Evolutionary conservation across 2,113 vertebrate species (phyloP).

Genomic region (Vidua macroura): DNA sequence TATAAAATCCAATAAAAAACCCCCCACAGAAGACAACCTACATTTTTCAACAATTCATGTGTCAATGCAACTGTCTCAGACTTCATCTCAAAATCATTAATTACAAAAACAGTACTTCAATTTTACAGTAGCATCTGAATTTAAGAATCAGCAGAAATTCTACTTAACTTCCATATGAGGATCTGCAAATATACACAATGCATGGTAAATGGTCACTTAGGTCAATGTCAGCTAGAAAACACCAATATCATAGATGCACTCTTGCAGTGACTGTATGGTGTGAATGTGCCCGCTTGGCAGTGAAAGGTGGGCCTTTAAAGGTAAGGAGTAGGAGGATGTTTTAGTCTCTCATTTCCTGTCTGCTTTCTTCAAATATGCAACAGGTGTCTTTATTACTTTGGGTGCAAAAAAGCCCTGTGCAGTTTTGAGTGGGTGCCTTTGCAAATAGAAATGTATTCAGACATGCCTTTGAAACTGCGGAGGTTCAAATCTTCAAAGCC

Average conservation of each 20-base stretch:
- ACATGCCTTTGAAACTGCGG: not conserved
- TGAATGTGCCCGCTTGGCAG: not conserved
- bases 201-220: not conserved
- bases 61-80: not conserved
- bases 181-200: not conserved
- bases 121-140: not conserved
- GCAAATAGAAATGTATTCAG: not conserved
- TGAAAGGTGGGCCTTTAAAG: not conserved
- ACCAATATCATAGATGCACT: not conserved
- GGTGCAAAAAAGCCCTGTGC: fast-evolving
- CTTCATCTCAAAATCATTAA: not conserved
- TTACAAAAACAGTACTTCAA: not conserved
- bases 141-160: not conserved
- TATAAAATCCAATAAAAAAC: not conserved
- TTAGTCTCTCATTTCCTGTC: not conserved
- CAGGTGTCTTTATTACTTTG: not conserved
- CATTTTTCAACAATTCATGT: not conserved
- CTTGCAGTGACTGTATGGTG: not conserved
- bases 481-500: not conserved
- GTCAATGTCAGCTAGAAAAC: not conserved
- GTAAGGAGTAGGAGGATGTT: not conserved
- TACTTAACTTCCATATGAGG: not conserved
- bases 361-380: not conserved
- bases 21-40: not conserved
- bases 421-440: not conserved